These are phyloP conservation scores for Semnornis frantzii DNA, from an alignment of 2,113 vertebrate species.

Conservation along the genomic window DNA sequence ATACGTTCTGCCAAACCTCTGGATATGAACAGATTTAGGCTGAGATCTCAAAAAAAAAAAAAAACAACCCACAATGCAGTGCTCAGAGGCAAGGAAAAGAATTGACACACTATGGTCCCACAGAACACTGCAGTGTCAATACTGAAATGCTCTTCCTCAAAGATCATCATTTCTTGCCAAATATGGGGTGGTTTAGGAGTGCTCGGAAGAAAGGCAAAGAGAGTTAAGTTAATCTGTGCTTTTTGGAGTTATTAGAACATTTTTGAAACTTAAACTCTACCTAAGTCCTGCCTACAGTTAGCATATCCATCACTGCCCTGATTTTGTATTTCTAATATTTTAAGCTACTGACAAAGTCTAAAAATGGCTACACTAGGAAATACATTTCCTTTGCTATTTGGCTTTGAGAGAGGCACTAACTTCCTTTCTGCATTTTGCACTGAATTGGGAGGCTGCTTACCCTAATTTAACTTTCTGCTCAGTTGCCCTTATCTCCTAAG, in stretches of 20 bases:
- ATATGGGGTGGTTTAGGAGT: neutral
- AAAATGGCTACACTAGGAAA: conserved; percentile 15
- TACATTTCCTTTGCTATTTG: neutral
- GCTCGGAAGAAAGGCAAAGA: neutral
- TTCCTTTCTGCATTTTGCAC: conserved; percentile 16
- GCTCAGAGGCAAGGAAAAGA: neutral
- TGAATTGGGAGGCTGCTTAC: conserved; percentile 32
- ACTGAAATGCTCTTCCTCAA: neutral
- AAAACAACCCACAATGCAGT: neutral
- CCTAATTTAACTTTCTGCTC: conserved; percentile 37
- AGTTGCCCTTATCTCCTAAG: conserved; percentile 33
- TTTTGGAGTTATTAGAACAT: neutral
- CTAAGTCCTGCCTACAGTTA: neutral
- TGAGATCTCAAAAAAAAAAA: neutral
- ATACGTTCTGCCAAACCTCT: neutral
- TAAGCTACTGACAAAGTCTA: neutral
- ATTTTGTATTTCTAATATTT: conserved; percentile 1
- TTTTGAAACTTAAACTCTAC: neutral
- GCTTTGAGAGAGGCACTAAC: neutral
- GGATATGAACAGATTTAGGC: neutral
- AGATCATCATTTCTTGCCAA: neutral
- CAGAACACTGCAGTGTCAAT: neutral
- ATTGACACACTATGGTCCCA: neutral
- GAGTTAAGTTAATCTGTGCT: neutral
- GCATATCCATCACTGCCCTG: neutral